Evolutionary conservation across 1,140 invertebrate species (phyloP).

Genomic region (Heliconius melpomene): DNA sequence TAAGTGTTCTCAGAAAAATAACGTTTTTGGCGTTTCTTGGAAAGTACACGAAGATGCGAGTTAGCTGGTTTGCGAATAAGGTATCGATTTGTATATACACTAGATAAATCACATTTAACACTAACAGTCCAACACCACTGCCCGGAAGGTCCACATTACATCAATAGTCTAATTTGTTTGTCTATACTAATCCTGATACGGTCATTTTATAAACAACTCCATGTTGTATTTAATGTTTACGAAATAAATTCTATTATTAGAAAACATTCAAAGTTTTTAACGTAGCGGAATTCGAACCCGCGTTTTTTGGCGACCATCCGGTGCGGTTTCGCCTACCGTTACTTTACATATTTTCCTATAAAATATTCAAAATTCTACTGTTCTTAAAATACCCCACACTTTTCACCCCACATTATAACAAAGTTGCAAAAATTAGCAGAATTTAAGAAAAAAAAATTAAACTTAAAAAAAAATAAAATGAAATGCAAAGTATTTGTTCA

Average conservation of each 20-base stretch:
- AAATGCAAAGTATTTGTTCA: constrained; percentile 3
- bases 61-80: no score
- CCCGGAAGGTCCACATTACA: constrained; percentile 33
- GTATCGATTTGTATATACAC: constrained; percentile 45
- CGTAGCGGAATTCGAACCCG: no score
- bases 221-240: background rate
- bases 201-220: constrained; percentile 6
- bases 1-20: no score
- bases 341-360: no score
- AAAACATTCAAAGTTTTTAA: no score
- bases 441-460: background rate
- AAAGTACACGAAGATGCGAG: no score
- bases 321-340: no score
- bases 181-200: constrained; percentile 7
- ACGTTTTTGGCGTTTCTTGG: no score
- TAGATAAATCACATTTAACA: constrained; percentile 75
- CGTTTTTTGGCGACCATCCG: no score
- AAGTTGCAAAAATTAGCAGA: background rate
- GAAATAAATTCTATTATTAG: background rate
- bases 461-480: background rate
- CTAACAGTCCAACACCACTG: constrained; percentile 44
- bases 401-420: background rate
- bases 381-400: background rate
- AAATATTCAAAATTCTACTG: background rate
- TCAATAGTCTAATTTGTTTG: constrained; percentile 28